Evolutionary conservation across 1,140 invertebrate genomes (phyloP), one percentile per base, ranked within the genome.

Genomic region (Protaetia brevitarsis): DNA sequence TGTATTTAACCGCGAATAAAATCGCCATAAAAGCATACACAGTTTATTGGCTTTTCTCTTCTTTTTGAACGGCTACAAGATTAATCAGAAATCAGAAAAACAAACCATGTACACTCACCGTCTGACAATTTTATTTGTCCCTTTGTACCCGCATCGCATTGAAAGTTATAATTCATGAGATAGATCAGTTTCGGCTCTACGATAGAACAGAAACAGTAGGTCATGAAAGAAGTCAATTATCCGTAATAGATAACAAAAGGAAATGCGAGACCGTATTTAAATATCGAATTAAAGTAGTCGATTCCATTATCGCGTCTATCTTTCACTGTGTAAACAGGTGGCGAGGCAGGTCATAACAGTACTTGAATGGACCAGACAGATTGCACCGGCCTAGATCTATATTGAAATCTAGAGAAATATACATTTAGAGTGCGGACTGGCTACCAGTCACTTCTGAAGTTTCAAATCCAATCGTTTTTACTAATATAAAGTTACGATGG

Each of bases 391-490:
- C 29, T 63, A 63, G 30, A 64, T 64, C 63, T 64, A 64, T 64
- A 64, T 64, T 64, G 51, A 64, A 64, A 64, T 64, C 63, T 64
- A 56, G 41, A 51, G 41, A 64, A 64, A 64, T 64, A 37, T 64
- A 21, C 63, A 64, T 64, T 64, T 56, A 64, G 45, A 64, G 30
- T 64, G 41, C 41, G 19, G 41, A 26, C 16, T 51, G 19, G 41
- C 41, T 51, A 51, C 41, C 41, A 51, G 41, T 51, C 26, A 51
- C 16, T 23, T 51, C 19, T 51, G 41, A 51, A 51, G 41, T 51
- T 51, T 51, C 26, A 51, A 51, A 51, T 51, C 26, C 41, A 59
- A 59, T 59, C 57, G 3, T 59, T 59, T 51, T 51, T 23, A 59
- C 29, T 59, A 28, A 31, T 29, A 28, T 31, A 59, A 59, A n/a